Percentiles rank a stretch among this genome's conserved stretches.
Conservation (phyloP, 2,888 invertebrate species). For the Netelia melanura region DNA sequence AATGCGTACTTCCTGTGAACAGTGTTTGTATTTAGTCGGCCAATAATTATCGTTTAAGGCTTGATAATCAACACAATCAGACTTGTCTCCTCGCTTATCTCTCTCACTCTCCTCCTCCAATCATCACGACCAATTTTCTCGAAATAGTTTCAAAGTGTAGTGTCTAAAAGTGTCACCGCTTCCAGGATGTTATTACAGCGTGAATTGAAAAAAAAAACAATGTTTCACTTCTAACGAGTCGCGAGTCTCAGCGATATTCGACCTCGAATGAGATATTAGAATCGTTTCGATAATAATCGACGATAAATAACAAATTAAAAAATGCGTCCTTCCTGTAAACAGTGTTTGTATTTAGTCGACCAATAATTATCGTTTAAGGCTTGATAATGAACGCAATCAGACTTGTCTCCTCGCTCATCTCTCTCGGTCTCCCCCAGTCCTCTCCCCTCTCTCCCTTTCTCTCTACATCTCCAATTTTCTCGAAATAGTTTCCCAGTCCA, state of each 20-base stretch:
- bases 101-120: not conserved
- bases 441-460: no score
- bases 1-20: no score
- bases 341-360: no score
- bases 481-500: no score
- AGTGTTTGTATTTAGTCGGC: no score
- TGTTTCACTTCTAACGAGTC: not conserved
- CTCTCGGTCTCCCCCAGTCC: not conserved
- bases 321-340: no score
- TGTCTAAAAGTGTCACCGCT: not conserved
- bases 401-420: conserved; percentile 23
- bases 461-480: not conserved
- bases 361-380: no score
- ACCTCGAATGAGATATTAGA: no score
- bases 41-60: no score
- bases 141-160: conserved; percentile 56
- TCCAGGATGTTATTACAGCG: conserved; percentile 41
- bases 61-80: conserved; percentile 40
- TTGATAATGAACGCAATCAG: conserved; percentile 38
- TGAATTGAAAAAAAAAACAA: not conserved
- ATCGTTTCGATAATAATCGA: no score
- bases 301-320: no score
- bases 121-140: not conserved
- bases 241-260: no score
- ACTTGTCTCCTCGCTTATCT: conserved; percentile 23